Conservation (phyloP, 2,797 vertebrate species). For the Brotula barbata region DNA sequence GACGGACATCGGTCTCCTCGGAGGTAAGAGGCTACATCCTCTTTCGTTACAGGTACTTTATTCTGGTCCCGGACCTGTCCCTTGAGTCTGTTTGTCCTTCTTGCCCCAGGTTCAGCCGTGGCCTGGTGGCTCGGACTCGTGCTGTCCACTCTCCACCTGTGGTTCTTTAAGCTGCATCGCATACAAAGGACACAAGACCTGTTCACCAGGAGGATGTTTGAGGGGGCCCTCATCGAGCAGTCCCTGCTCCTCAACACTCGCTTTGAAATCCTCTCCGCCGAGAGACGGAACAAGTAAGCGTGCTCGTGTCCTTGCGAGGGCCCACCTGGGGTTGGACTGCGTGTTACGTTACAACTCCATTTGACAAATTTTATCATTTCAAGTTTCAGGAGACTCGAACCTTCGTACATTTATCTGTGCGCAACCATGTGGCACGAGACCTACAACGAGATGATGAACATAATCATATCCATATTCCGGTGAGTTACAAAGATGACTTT, state of each 20-base stretch:
- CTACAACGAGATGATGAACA: slow-evolving; percentile 73
- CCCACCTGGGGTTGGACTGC: no score
- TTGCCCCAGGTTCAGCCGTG: slow-evolving; percentile 30
- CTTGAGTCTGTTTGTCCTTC: not conserved
- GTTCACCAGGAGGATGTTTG: slow-evolving; percentile 68
- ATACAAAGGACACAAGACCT: slow-evolving; percentile 74
- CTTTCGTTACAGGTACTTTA: not conserved
- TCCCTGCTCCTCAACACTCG: slow-evolving; percentile 71
- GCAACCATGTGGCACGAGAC: slow-evolving; percentile 79
- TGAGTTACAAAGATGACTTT: slow-evolving; percentile 17
- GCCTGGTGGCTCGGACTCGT: slow-evolving; percentile 69
- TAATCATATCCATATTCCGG: slow-evolving; percentile 75
- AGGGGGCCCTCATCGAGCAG: slow-evolving; percentile 73
- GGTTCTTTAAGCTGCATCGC: slow-evolving; percentile 53
- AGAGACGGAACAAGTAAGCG: slow-evolving; percentile 34
- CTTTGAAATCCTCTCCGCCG: slow-evolving; percentile 43
- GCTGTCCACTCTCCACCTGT: slow-evolving; percentile 67
- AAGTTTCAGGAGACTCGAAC: slow-evolving; percentile 9
- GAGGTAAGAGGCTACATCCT: slow-evolving; percentile 18
- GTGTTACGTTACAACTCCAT: not conserved
- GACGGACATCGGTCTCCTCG: slow-evolving; percentile 45
- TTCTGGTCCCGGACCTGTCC: not conserved
- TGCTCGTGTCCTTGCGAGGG: no score
- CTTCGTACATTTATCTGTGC: slow-evolving; percentile 58
- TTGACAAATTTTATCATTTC: slow-evolving; percentile 4